These are phyloP conservation scores for Pluvianellus socialis DNA, from an alignment of 2,113 vertebrate species.

Conservation along the genomic window DNA sequence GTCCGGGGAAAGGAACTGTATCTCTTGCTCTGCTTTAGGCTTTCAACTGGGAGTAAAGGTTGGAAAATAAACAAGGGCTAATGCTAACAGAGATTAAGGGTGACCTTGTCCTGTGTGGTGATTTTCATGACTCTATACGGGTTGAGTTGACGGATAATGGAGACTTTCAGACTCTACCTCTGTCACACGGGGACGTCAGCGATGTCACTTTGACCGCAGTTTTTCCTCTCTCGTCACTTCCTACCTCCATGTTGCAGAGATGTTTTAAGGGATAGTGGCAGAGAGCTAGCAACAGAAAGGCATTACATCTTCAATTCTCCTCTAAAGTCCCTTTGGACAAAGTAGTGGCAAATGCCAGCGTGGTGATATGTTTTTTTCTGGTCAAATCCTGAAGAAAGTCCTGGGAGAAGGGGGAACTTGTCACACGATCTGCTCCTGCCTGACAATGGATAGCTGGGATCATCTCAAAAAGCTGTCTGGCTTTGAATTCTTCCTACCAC, in stretches of 20 bases:
- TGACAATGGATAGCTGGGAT: background rate
- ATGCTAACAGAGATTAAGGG: constrained; percentile 5
- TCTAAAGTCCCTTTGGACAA: background rate
- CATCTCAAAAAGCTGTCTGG: background rate
- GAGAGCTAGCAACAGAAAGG: background rate
- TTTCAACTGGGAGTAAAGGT: constrained; percentile 14
- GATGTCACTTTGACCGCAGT: background rate
- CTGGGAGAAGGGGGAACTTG: background rate
- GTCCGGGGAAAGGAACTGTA: constrained; percentile 10
- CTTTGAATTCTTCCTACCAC: background rate
- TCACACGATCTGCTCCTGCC: background rate
- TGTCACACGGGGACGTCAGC: background rate
- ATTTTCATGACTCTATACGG: background rate
- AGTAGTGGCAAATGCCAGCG: background rate
- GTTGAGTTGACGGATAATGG: background rate
- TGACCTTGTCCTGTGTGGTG: background rate
- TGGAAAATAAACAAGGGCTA: constrained; percentile 20
- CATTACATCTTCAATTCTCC: background rate
- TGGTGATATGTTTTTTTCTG: background rate
- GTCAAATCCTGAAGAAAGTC: background rate
- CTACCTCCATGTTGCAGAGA: background rate
- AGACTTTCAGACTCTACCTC: background rate
- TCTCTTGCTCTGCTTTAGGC: background rate
- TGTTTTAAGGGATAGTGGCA: background rate
- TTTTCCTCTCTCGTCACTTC: background rate